Percentiles rank a stretch among this genome's conserved stretches.
phyloP scores from a whole-genome alignment of 2,888 invertebrate species.

The Cataglyphis albicans region DNA sequence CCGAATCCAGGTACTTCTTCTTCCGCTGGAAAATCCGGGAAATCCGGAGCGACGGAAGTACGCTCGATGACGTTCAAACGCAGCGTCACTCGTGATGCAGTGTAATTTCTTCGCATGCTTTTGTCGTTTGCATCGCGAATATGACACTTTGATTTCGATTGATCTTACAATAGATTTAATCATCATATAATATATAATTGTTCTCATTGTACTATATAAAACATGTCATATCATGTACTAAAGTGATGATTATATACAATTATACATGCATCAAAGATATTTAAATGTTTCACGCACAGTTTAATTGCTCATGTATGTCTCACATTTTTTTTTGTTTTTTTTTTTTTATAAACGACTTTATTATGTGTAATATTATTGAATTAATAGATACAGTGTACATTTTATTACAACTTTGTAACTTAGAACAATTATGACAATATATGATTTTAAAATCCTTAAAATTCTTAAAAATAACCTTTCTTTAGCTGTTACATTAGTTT shows the following conservation, averaged over 20 bases:
- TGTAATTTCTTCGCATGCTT: conserved; percentile 67
- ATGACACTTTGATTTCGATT: background rate
- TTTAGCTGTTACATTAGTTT: too few species aligned
- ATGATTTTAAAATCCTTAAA: background rate
- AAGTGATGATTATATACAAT: background rate
- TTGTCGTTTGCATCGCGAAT: background rate
- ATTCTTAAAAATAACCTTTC: too few species aligned
- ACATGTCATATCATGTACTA: background rate
- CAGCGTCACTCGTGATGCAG: conserved; percentile 82
- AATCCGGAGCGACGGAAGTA: conserved; percentile 80
- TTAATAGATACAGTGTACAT: background rate
- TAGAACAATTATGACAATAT: background rate
- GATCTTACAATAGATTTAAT: conserved; percentile 4
- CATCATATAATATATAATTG: conserved; percentile 1
- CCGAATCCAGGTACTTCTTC: conserved; percentile 72
- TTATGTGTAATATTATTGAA: conserved; percentile 21
- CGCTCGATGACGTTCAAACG: conserved; percentile 85
- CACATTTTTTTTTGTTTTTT: too few species aligned
- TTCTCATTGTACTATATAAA: background rate
- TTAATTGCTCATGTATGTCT: background rate
- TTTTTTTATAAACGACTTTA: background rate
- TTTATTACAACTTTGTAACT: background rate
- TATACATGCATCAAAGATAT: background rate
- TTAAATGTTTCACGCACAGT: background rate
- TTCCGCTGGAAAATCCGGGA: conserved; percentile 73